Evolutionary conservation across 2,113 vertebrate species (phyloP).

Genomic region (Ammodytes dubius): DNA sequence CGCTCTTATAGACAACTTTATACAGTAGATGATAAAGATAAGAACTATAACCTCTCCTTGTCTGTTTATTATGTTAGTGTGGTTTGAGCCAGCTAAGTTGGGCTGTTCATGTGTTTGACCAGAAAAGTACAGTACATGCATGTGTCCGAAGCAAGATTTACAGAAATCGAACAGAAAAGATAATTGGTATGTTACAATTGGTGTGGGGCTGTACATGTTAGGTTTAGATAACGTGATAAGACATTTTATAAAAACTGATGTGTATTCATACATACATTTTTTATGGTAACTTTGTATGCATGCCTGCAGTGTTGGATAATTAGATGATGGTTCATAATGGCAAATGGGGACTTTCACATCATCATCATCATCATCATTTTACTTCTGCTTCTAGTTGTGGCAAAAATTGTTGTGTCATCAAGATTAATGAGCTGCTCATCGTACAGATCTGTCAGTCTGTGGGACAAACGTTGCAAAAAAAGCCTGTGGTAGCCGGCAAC

Average conservation of each 20-base stretch:
- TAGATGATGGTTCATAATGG: constrained; percentile 3
- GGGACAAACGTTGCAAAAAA: constrained; percentile 14
- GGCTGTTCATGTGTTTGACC: background rate
- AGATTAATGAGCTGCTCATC: constrained; percentile 30
- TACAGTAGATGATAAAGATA: background rate
- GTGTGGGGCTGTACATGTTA: background rate
- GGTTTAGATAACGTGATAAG: background rate
- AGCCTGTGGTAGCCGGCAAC: background rate
- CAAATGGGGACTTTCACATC: constrained; percentile 1
- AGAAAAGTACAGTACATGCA: background rate
- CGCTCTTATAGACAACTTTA: constrained; percentile 3
- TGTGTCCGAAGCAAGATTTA: background rate
- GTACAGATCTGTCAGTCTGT: constrained; percentile 6
- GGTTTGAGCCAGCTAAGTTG: background rate
- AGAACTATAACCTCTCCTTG: background rate
- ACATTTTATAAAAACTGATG: background rate
- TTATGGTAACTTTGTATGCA: constrained; percentile 1
- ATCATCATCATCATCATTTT: constrained; percentile 2
- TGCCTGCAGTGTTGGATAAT: background rate
- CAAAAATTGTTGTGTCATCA: constrained; percentile 23
- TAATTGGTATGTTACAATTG: background rate
- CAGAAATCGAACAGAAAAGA: no score
- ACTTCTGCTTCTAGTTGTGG: background rate
- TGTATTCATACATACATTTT: background rate
- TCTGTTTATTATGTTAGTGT: background rate